Conservation (phyloP, 2,113 vertebrate species). For the Mustela nigripes region DNA sequence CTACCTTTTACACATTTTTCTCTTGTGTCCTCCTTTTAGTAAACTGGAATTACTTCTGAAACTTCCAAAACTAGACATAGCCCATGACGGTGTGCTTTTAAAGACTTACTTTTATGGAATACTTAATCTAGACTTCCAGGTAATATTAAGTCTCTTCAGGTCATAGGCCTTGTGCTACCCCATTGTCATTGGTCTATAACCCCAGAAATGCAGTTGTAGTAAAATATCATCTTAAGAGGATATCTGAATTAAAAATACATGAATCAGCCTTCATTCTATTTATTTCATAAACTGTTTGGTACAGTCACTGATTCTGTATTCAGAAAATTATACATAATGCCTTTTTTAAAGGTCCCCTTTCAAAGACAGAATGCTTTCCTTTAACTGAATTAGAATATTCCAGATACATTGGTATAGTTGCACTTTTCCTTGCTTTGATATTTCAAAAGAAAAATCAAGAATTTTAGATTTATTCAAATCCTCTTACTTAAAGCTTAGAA, state of each 20-base stretch:
- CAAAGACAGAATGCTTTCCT: not conserved
- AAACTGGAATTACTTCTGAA: not conserved
- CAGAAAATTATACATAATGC: not conserved
- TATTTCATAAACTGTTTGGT: not conserved
- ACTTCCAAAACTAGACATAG: not conserved
- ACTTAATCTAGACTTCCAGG: not conserved
- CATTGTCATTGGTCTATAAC: not conserved
- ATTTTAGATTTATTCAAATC: slow-evolving; percentile 22
- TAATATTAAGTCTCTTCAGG: not conserved
- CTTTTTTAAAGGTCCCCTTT: not conserved
- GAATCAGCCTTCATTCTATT: not conserved
- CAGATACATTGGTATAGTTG: not conserved
- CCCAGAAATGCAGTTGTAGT: not conserved
- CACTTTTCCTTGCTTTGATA: not conserved
- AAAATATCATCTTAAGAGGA: not conserved
- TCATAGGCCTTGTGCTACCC: not conserved
- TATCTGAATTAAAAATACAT: not conserved
- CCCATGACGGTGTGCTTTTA: not conserved
- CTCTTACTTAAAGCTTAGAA: not conserved
- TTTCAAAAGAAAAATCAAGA: slow-evolving; percentile 5
- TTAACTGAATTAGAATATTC: not conserved
- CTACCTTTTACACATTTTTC: not conserved
- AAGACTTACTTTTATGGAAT: not conserved
- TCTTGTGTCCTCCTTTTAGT: not conserved
- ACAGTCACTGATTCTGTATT: not conserved